A percentile compares a stretch with the other conserved stretches of the same genome.
phyloP scores from a whole-genome alignment of 2,113 vertebrate genomes.

The Lutjanus erythropterus region DNA sequence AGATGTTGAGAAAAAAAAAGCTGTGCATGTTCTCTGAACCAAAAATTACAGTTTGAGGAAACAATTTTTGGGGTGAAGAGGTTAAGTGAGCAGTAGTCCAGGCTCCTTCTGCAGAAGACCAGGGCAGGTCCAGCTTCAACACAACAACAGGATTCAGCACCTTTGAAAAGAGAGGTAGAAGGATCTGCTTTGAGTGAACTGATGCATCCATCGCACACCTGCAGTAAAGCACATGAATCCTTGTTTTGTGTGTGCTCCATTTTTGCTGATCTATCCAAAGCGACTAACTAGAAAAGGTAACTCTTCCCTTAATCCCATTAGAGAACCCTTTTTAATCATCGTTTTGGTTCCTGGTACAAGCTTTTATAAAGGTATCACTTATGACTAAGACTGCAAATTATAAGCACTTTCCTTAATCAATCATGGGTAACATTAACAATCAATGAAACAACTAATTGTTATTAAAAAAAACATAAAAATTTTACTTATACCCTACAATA shows the following conservation, averaged over 20 bases:
- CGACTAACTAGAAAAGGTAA: too few species aligned
- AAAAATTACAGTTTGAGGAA: conserved; percentile 29
- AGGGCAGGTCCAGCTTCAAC: conserved; percentile 21
- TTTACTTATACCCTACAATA: too few species aligned
- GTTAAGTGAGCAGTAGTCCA: conserved; percentile 30
- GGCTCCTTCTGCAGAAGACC: conserved; percentile 26
- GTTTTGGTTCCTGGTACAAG: too few species aligned
- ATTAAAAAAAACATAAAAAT: too few species aligned
- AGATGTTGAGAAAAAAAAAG: conserved; percentile 13
- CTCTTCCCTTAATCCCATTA: too few species aligned
- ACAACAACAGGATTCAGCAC: conserved; percentile 4
- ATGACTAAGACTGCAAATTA: too few species aligned
- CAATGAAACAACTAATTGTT: too few species aligned
- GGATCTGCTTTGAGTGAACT: conserved; percentile 31
- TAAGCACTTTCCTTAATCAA: too few species aligned
- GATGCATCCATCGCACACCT: conserved; percentile 13
- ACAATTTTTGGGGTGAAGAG: conserved; percentile 2
- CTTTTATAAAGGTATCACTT: too few species aligned
- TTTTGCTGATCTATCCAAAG: too few species aligned
- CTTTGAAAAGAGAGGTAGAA: conserved; percentile 66
- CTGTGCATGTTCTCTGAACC: conserved; percentile 14
- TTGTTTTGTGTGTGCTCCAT: conserved; percentile 29
- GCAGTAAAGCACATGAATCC: conserved; percentile 27
- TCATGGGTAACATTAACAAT: too few species aligned
- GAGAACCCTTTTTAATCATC: too few species aligned